phyloP scores from a whole-genome alignment of 2,888 invertebrate species.

The Ariolimax columbianus region DNA sequence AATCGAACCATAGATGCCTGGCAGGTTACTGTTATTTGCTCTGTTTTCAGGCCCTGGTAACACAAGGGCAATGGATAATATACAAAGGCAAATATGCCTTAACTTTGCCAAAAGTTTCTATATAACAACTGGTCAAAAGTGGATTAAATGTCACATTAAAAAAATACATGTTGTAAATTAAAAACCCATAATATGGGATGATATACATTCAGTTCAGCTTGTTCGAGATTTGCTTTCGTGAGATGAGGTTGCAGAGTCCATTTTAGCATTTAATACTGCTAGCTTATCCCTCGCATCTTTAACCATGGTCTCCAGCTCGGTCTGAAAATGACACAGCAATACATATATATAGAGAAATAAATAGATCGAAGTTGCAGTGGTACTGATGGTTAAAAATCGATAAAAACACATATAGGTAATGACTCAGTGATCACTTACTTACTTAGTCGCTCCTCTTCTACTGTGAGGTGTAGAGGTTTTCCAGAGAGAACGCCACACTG shows the following conservation, averaged over 20 bases:
- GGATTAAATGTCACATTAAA: not conserved
- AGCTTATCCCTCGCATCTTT: constrained; percentile 62
- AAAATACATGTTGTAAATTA: not conserved
- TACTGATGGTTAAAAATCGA: too few species aligned
- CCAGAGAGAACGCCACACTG: too few species aligned
- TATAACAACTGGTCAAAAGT: not conserved
- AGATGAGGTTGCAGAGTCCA: not conserved
- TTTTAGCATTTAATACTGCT: constrained; percentile 11
- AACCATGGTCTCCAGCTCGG: constrained; percentile 63
- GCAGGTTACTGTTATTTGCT: too few species aligned
- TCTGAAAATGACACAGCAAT: constrained; percentile 51
- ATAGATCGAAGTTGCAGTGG: too few species aligned
- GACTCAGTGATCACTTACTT: too few species aligned
- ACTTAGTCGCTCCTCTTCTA: too few species aligned
- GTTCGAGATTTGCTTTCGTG: constrained; percentile 20
- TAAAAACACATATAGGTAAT: too few species aligned
- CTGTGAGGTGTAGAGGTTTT: too few species aligned
- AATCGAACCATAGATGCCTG: too few species aligned
- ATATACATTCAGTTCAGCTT: not conserved
- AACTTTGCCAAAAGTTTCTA: not conserved
- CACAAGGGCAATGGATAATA: too few species aligned
- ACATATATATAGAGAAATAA: not conserved
- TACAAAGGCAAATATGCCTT: too few species aligned
- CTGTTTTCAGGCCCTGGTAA: too few species aligned
- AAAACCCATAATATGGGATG: not conserved